phyloP scores from a whole-genome alignment of 1,140 invertebrate genomes.

The Ceratosolen fusciceps region DNA sequence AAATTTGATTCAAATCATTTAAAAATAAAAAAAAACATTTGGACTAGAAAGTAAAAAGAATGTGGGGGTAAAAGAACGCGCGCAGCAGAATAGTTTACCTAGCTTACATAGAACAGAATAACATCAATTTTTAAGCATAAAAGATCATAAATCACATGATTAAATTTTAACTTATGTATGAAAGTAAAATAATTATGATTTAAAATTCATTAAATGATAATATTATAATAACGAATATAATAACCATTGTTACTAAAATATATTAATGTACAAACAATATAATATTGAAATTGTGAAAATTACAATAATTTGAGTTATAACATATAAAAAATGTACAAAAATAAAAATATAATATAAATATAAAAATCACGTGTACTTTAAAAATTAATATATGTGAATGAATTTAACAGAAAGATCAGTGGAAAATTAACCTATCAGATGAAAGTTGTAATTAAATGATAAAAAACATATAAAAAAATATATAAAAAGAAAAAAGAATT shows the following conservation, averaged over 20 bases:
- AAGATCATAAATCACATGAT: neutral
- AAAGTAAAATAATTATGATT: neutral
- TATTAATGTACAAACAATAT: neutral
- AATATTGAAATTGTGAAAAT: neutral
- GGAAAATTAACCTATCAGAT: too few species aligned
- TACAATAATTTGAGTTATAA: neutral
- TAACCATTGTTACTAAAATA: too few species aligned
- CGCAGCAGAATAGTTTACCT: constrained; percentile 20
- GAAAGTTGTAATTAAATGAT: too few species aligned
- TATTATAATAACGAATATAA: neutral
- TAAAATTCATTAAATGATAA: neutral
- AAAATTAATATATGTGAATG: neutral
- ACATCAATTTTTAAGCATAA: neutral
- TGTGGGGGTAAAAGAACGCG: constrained; percentile 22
- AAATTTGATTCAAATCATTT: too few species aligned
- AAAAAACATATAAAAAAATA: too few species aligned
- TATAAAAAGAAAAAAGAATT: too few species aligned
- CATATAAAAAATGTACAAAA: neutral
- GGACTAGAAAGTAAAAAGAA: too few species aligned
- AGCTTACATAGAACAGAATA: constrained; percentile 8
- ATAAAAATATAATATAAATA: neutral
- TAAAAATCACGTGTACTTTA: neutral
- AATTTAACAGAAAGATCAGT: neutral
- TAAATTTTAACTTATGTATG: neutral
- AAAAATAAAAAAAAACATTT: too few species aligned